Conservation (phyloP, 2,888 invertebrate genomes). For the Caenorhabditis sp. region DNA sequence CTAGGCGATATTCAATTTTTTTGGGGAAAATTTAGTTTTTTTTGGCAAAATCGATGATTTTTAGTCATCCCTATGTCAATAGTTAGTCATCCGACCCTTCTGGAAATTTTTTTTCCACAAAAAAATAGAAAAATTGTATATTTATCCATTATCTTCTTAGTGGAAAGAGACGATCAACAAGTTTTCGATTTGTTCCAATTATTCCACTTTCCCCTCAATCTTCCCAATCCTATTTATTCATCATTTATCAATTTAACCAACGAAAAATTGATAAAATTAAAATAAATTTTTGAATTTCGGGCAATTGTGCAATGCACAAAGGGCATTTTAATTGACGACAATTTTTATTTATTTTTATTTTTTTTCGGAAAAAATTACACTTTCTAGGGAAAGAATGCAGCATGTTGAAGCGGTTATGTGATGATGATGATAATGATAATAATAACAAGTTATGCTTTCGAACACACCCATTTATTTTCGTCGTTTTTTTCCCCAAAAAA, state of each 20-base stretch:
- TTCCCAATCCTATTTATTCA: constrained; percentile 6
- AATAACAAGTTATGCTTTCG: neutral
- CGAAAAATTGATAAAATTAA: too few species aligned
- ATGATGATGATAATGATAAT: neutral
- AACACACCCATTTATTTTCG: neutral
- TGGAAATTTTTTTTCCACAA: neutral
- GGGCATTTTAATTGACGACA: neutral
- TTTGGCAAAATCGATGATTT: neutral
- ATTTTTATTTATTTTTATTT: neutral
- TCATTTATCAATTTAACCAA: neutral
- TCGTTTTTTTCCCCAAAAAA: too few species aligned
- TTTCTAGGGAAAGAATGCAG: neutral
- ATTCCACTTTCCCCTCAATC: constrained; percentile 35
- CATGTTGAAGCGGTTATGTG: neutral
- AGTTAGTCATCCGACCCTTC: neutral
- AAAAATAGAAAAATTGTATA: too few species aligned
- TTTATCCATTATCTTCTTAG: constrained; percentile 2
- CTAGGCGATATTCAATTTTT: too few species aligned
- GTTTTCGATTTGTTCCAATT: constrained; percentile 46
- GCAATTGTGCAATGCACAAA: neutral
- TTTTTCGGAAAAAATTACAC: neutral
- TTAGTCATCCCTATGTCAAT: neutral
- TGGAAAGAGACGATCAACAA: constrained; percentile 7
- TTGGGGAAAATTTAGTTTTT: neutral
- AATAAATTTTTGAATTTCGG: neutral